Base-by-base conservation (phyloP, 2,888 invertebrate genomes). In the Volucella inflata region DNA sequence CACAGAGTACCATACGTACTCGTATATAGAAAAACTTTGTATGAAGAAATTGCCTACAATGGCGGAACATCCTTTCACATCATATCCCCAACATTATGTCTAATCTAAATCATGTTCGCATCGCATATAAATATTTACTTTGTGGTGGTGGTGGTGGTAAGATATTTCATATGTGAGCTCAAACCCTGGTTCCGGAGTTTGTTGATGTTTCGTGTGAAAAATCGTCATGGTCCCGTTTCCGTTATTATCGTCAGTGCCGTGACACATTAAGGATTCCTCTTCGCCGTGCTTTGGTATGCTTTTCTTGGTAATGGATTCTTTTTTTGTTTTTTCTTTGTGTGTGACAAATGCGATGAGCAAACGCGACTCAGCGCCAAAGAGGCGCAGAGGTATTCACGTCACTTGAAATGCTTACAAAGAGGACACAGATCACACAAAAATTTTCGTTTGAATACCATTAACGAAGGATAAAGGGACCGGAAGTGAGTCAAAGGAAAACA, bases 281-380 rank as follows among this genome's bases (percentile, higher is more conserved):
- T 38, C 14, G 17, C 21, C 40, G 44, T 44, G 14, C 42, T 51
- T 30, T 50, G 60, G 55, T 8, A 38, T 44, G 21, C 36, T 21
- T 4, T 50, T 36, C 53, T 30, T 62, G 55, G 77, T 78, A 78
- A 62, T 51, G 62, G 74, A 55, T 74, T 21, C 21, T 21, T 21
- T 21, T 21, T 2, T 21, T n/a, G n/a, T 21, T 21, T 21, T 21
- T 21, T 21, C 2, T 84, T 62, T 70, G 51, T 16, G 74, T 78
- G 79, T 79, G 83, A 83, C 64, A 83, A 79, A 83, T 79, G 55
- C 65, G 68, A 74, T 72, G 75, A 65, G 42, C 65, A 67, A 65
- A 50, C 65, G 76, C 67, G 42, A n/a, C 59, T 64, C 42, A 59
- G 14, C 38, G 36, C n/a, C 36, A 38, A 8, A 21, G 51, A 21